Base-by-base conservation (phyloP, 1,140 invertebrate species). In the Temnothorax nylanderi region DNA sequence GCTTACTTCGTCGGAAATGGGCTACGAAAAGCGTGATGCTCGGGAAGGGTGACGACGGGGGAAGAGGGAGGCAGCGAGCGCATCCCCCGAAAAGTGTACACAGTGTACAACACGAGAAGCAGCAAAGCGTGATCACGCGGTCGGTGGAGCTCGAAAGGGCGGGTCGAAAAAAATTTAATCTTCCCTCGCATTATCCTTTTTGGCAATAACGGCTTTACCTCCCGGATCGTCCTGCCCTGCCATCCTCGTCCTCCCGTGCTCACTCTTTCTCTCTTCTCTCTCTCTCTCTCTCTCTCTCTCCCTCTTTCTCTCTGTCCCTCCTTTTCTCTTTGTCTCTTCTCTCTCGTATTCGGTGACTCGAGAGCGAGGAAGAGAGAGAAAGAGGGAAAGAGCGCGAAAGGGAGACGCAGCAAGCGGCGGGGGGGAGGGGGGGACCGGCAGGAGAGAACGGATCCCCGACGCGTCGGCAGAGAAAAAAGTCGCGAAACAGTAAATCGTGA, bases 401-500 rank as follows among this genome's bases (percentile, higher is more conserved):
- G 21, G 21, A n/a, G 21, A 26, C 34, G 18, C 32, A 34, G 7
- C 1, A 75, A 5, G 37, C 6, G 85, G 54, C 11, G 54, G 54
- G 71, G 26, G 1, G 0, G 26, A 1, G 26, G 21, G 34, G n/a
- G 21, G 34, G n/a, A 64, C n/a, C 74, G 65, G 76, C 80, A 60
- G 69, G 80, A 75, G 80, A 84, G 80, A 84, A 75, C 80, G 84
- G 62, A 67, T 75, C 71, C 69, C 78, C 77, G 71, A 81, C 72
- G 72, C 60, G 69, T 69, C 75, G 74, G 78, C 62, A 84, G 80
- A 58, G 74, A 84, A 91, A 92, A 91, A 88, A 90, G 86, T 87
- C 86, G 93, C 85, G 81, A 86, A 90, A 92, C 91, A 90, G 92
- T 93, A 94, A 94, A 94, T 94, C 91, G 92, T 92, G 91, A 89